Percentiles rank a stretch among this genome's conserved stretches.
These are phyloP conservation scores for Notechis scutatus DNA, from an alignment of 2,113 vertebrate genomes.

Conservation along the genomic window DNA sequence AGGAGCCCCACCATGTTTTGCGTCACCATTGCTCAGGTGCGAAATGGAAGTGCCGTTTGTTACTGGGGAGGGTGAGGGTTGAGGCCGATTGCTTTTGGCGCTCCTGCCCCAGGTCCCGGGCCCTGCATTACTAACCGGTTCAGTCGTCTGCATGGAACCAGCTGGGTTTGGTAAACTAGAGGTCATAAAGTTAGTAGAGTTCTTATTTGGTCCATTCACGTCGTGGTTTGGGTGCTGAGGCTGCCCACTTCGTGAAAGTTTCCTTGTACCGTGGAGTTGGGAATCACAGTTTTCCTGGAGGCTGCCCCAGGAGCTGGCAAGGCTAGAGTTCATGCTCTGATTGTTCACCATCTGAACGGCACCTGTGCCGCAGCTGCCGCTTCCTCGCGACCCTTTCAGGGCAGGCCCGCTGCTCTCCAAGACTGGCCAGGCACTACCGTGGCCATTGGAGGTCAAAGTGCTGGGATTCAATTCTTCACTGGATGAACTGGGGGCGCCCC, in stretches of 20 bases:
- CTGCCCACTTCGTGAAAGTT: constrained; percentile 90
- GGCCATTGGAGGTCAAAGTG: constrained; percentile 94
- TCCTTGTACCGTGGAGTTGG: constrained; percentile 91
- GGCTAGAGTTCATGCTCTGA: constrained; percentile 85
- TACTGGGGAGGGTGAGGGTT: constrained; percentile 82
- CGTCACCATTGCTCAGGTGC: constrained; percentile 85
- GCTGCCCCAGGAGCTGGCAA: constrained; percentile 82
- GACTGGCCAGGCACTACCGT: constrained; percentile 92
- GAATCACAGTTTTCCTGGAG: constrained; percentile 83
- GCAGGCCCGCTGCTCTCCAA: constrained; percentile 84
- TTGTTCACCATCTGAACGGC: constrained; percentile 77
- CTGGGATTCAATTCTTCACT: constrained; percentile 92
- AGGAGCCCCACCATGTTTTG: constrained; percentile 76
- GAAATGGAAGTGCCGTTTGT: constrained; percentile 86
- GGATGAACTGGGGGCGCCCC: constrained; percentile 82
- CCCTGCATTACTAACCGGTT: constrained; percentile 77
- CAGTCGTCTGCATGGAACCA: constrained; percentile 84
- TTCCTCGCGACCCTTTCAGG: constrained; percentile 83
- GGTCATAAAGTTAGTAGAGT: constrained; percentile 99
- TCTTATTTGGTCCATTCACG: constrained; percentile 99
- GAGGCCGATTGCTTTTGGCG: constrained; percentile 77
- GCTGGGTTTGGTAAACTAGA: constrained; percentile 99
- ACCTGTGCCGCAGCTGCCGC: constrained; percentile 76
- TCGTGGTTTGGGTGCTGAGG: constrained; percentile 95
- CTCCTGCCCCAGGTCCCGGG: constrained; percentile 80